Percentiles rank a stretch among this genome's conserved stretches.
Evolutionary conservation across 2,797 vertebrate species (phyloP).

Genomic region (Artibeus lituratus): DNA sequence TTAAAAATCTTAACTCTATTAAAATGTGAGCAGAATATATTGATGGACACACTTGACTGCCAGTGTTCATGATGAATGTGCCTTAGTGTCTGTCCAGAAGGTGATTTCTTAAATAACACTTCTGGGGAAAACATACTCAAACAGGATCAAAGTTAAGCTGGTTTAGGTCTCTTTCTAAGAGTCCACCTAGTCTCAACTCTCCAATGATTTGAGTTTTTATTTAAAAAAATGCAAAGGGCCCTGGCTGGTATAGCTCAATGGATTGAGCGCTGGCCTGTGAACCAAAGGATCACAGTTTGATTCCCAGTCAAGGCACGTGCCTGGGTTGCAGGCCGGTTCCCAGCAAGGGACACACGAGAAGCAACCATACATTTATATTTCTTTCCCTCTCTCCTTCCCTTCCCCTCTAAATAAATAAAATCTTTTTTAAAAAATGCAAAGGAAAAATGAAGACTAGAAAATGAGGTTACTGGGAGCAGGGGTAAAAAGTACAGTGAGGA

Average conservation of each 20-base stretch:
- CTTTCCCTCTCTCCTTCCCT: too few species aligned
- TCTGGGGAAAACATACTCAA: background rate
- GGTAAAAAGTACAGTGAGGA: background rate
- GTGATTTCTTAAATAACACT: background rate
- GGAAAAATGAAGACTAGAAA: background rate
- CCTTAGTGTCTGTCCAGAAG: background rate
- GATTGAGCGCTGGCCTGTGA: too few species aligned
- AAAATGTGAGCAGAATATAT: background rate
- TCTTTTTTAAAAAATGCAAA: background rate
- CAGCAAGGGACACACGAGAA: too few species aligned
- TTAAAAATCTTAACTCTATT: background rate
- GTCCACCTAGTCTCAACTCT: background rate
- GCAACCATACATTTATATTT: too few species aligned
- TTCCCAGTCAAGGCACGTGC: too few species aligned
- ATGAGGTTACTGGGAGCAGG: background rate
- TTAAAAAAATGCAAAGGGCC: background rate
- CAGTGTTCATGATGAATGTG: background rate
- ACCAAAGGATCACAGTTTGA: too few species aligned
- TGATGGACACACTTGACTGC: background rate
- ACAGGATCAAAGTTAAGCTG: background rate
- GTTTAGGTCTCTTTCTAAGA: background rate
- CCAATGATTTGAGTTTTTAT: conserved; percentile 5
- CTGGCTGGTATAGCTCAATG: too few species aligned
- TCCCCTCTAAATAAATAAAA: too few species aligned
- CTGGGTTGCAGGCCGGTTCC: too few species aligned